Base-by-base conservation (phyloP, 2,113 vertebrate species). In the Corydoras maculifer region DNA sequence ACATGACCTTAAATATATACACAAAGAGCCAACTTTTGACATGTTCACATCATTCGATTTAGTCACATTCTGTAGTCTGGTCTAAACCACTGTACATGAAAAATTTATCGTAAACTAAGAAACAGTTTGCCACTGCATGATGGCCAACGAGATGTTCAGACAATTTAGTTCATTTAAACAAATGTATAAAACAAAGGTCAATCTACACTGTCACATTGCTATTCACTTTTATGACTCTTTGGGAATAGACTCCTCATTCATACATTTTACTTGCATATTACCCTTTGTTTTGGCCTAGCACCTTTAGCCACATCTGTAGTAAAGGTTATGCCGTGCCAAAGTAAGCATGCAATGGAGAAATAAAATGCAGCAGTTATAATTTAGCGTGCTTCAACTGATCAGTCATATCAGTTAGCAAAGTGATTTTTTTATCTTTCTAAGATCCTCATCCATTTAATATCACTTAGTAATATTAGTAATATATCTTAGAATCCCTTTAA, bases 241-340 rank as follows among this genome's bases (percentile, higher is more conserved):
- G 51, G 51, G 9, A 14, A 10, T 48, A 43, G 30, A 60, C 18
- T 57, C 66, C 18, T 65, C 30, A 62, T 49, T 50, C 48, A 25
- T 53, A 29, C 61, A 57, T 60, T 62, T 55, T 25, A 43, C 61
- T 71, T 78, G 77, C 72, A 78, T 78, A 75, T 60, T 58, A 68
- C 59, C n/a, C 30, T 43, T 62, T 58, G 30, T 59, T 62, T 53
- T 70, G 58, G 58, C 57, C 67, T 58, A 78, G 72, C 77, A 75
- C 72, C 77, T 48, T 60, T 68, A 60, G 59, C 73, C 32, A 30
- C 25, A 35, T 12, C 51, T 53, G 51, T 10, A 8, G 13, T 53
- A 5, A 3, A 53, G 51, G 51, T 53, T 53, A 10, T 14, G 13
- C 51, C 13, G 9, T 12, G 51, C 51, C 13, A 11, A 11, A 30